Percentiles rank a stretch among this genome's conserved stretches.
Evolutionary conservation across 2,888 invertebrate species (phyloP).

Genomic region (Catocala fraxini): DNA sequence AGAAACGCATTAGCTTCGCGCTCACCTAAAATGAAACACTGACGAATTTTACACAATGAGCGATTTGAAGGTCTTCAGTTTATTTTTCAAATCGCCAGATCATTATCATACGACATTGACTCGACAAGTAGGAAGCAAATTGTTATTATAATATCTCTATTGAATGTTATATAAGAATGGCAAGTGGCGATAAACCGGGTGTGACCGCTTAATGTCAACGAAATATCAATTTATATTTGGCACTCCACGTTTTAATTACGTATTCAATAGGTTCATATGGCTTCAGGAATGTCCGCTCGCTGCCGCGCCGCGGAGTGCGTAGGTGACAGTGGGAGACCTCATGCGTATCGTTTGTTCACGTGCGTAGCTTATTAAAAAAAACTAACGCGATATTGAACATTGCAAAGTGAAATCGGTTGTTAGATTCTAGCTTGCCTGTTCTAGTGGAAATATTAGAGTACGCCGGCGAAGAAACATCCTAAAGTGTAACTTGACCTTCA

Average conservation of each 20-base stretch:
- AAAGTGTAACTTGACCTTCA: neutral
- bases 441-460: constrained; percentile 10
- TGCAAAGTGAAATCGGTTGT: constrained; percentile 41
- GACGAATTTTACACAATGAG: constrained; percentile 54
- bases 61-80: constrained; percentile 52
- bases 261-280: constrained; percentile 5
- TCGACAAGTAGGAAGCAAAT: constrained; percentile 52
- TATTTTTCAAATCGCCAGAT: constrained; percentile 53
- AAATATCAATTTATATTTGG: constrained; percentile 2
- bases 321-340: constrained; percentile 35
- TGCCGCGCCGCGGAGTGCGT: constrained; percentile 30
- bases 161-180: constrained; percentile 28
- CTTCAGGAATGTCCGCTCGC: constrained; percentile 20
- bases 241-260: constrained; percentile 12
- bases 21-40: constrained; percentile 53
- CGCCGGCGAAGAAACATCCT: neutral
- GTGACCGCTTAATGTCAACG: neutral
- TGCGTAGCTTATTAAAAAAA: constrained; percentile 35
- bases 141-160: constrained; percentile 45
- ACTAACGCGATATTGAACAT: constrained; percentile 24
- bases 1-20: constrained; percentile 62
- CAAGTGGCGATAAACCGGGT: constrained; percentile 19
- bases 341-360: constrained; percentile 41
- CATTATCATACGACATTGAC: constrained; percentile 63
- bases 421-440: constrained; percentile 26